These are phyloP conservation scores for Epiperipatus broadwayi DNA, from an alignment of 2,888 invertebrate genomes.

Conservation along the genomic window DNA sequence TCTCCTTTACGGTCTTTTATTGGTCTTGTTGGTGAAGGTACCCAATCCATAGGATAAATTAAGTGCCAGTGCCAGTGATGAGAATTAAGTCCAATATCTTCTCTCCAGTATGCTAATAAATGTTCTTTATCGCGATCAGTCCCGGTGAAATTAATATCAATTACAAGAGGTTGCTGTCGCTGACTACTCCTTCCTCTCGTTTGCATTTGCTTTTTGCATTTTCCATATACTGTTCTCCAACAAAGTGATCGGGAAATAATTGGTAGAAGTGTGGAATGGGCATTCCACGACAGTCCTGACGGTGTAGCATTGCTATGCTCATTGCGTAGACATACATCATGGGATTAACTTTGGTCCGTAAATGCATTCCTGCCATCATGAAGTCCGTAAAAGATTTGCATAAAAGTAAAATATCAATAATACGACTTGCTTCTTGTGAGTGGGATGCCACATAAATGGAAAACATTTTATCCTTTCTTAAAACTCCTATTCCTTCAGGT, in stretches of 20 bases:
- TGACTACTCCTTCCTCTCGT: no score
- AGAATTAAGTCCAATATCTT: slow-evolving; percentile 61
- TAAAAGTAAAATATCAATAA: no score
- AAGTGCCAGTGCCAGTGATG: slow-evolving; percentile 86
- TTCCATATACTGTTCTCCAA: no score
- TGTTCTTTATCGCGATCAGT: slow-evolving; percentile 54
- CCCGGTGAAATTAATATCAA: slow-evolving; percentile 36
- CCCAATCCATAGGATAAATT: slow-evolving; percentile 66
- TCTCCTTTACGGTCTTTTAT: slow-evolving; percentile 58
- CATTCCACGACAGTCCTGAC: slow-evolving; percentile 46
- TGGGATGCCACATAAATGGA: no score
- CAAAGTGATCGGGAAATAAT: slow-evolving; percentile 57
- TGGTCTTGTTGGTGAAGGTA: no score
- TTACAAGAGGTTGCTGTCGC: no score
- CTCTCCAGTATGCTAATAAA: slow-evolving; percentile 59
- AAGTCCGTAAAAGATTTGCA: no score
- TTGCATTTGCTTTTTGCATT: no score
- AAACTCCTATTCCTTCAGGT: no score
- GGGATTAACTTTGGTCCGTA: slow-evolving; percentile 57
- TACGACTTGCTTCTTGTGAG: no score
- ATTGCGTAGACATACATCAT: slow-evolving; percentile 58
- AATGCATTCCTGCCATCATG: no score
- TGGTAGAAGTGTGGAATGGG: slow-evolving; percentile 52
- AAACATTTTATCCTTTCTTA: no score
- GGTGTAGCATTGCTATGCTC: slow-evolving; percentile 53